Evolutionary conservation across 1,140 invertebrate genomes (phyloP), one percentile per base, ranked within the genome.

Genomic region (Pemphigus obesinymphae): DNA sequence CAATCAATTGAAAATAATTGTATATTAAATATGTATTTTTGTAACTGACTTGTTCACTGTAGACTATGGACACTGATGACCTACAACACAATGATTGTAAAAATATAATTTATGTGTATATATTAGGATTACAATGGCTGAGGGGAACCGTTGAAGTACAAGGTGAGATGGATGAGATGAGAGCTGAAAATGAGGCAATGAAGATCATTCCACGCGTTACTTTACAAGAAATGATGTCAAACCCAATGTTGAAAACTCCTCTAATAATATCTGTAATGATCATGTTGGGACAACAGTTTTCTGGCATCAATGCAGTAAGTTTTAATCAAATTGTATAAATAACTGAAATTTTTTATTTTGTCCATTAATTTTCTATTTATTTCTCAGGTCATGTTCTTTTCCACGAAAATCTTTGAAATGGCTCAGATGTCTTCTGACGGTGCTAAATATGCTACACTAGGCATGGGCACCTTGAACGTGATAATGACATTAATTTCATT

Each of bases 251-350:
- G 0, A 89, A 94, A 7, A 92, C 92, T 84, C 95, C 95, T 0
- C 88, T 97, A 0, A 87, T 94, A 17, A 96, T 97, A 83, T 90
- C 94, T 2, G 88, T 95, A 5, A 91, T 95, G 83, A 89, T 97
- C 84, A 96, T 97, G 92, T 87, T 97, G 0, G 94, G 94, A 0
- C 96, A 97, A 86, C 96, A 97, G 86, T 88, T 97, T 0, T 95
- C 93, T 29, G 95, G 96, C 15, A 97, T 97, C 84, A 96, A 95
- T 85, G 95, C 94, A 11, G 94, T 95, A 88, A 89, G 90, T 45
- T 1, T 61, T 15, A 15, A 29, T 26, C 58, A 6, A 17, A 1
- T 20, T 7, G 10, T 61, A 11, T 45, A n/a, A n/a, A n/a, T n/a
- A n/a, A n/a, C n/a, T n/a, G n/a, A n/a, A n/a, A n/a, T n/a, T n/a